A percentile compares a stretch with the other conserved stretches of the same genome.
Evolutionary conservation across 2,888 invertebrate species (phyloP).

Genomic region (Synanthedon formicaeformis): DNA sequence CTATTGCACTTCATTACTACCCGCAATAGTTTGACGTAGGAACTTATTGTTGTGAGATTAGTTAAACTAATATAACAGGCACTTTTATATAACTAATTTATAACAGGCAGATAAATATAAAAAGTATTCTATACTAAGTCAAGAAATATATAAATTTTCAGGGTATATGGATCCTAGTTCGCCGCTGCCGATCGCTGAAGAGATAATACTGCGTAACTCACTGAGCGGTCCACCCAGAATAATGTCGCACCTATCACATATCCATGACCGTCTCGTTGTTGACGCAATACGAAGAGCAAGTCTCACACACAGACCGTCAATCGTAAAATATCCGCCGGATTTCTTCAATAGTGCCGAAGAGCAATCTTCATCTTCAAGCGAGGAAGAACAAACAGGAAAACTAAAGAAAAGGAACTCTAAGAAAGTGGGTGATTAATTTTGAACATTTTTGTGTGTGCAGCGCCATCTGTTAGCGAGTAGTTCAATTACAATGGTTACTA

Average conservation of each 20-base stretch:
- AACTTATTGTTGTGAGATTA: not conserved
- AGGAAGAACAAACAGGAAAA: constrained; percentile 26
- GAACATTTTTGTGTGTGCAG: constrained; percentile 1
- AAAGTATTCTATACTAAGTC: no score
- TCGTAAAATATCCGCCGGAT: constrained; percentile 52
- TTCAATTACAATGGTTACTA: no score
- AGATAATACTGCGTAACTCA: constrained; percentile 29
- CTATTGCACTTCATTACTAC: no score
- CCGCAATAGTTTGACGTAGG: not conserved
- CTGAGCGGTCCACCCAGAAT: constrained; percentile 24
- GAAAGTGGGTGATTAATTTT: constrained; percentile 6
- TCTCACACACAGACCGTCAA: constrained; percentile 42
- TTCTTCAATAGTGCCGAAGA: constrained; percentile 46
- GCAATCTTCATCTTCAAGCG: constrained; percentile 47
- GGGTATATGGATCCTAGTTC: constrained; percentile 35
- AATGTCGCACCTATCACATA: constrained; percentile 31
- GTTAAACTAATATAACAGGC: no score
- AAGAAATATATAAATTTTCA: constrained; percentile 20
- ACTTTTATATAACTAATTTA: not conserved
- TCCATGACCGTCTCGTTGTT: constrained; percentile 49
- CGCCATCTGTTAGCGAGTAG: constrained; percentile 38
- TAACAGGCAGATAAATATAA: not conserved
- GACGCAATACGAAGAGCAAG: constrained; percentile 56
- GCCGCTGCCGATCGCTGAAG: constrained; percentile 21
- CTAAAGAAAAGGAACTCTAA: constrained; percentile 12